A percentile compares a stretch with the other conserved stretches of the same genome.
phyloP scores from a whole-genome alignment of 2,888 invertebrate genomes.

The Hydriomena furcata region DNA sequence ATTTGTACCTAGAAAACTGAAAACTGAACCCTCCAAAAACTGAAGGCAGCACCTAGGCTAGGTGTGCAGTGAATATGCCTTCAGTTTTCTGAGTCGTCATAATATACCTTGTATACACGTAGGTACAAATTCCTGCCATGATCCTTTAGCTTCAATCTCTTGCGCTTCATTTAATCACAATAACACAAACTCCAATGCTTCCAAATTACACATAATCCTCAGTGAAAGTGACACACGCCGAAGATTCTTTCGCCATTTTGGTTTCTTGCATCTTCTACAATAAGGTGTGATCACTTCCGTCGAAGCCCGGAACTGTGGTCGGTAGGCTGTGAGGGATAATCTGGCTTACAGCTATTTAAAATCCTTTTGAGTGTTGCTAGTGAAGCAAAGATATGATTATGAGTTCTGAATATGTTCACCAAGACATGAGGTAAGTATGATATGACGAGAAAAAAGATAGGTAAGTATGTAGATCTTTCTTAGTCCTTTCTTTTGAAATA shows the following conservation, averaged over 20 bases:
- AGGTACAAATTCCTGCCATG: background rate
- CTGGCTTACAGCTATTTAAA: background rate
- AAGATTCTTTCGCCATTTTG: conserved; percentile 16
- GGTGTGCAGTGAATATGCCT: no score
- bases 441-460: no score
- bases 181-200: conserved; percentile 5
- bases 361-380: background rate
- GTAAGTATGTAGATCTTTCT: no score
- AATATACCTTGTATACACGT: background rate
- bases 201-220: conserved; percentile 19
- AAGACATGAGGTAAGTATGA: no score
- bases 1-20: no score
- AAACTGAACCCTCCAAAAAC: no score
- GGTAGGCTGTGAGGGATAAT: conserved; percentile 8
- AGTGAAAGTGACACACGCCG: conserved; percentile 30
- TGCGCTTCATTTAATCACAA: conserved; percentile 7
- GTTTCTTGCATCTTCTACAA: conserved; percentile 14
- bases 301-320: conserved; percentile 12
- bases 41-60: no score
- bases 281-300: conserved; percentile 18
- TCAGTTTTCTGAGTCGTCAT: no score
- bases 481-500: no score
- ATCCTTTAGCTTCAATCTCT: conserved; percentile 3
- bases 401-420: no score
- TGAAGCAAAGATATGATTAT: background rate